A percentile compares a stretch with the other conserved stretches of the same genome.
phyloP scores from a whole-genome alignment of 2,888 invertebrate genomes.

The Macrosoma leucophasiata region DNA sequence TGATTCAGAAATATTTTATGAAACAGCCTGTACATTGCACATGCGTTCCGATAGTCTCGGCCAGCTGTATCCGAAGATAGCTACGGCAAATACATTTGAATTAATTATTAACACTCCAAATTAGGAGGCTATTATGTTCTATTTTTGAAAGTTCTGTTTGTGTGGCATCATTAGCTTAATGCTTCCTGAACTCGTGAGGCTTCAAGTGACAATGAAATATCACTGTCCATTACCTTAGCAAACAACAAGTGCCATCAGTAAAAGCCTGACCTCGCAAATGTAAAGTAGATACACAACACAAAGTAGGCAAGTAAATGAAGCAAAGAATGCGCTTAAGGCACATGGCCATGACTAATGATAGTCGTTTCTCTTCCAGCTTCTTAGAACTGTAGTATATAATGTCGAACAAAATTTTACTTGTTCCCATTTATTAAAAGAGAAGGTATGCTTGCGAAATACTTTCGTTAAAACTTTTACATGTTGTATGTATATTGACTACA shows the following conservation, averaged over 20 bases:
- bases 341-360: slow-evolving; percentile 55
- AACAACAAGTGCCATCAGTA: slow-evolving; percentile 48
- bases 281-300: slow-evolving; percentile 40
- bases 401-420: slow-evolving; percentile 62
- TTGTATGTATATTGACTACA: no score
- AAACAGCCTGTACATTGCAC: no score
- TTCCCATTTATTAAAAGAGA: slow-evolving; percentile 41
- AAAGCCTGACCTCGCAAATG: slow-evolving; percentile 42
- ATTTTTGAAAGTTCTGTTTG: no score
- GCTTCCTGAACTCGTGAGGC: no score
- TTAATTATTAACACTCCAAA: no score
- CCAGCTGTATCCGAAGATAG: no score
- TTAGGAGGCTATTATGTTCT: no score
- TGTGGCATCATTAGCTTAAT: no score
- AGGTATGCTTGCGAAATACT: no score
- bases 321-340: slow-evolving; percentile 49
- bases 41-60: no score
- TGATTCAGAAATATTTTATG: slow-evolving; percentile 46
- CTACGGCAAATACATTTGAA: no score
- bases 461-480: no score
- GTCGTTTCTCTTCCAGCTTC: slow-evolving; percentile 52
- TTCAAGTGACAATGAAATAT: slow-evolving; percentile 23
- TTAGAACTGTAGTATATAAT: slow-evolving; percentile 62
- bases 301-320: slow-evolving; percentile 33
- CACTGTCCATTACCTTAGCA: slow-evolving; percentile 30